These are phyloP conservation scores for Nematolebias whitei DNA, from an alignment of 2,113 vertebrate genomes.

Conservation along the genomic window DNA sequence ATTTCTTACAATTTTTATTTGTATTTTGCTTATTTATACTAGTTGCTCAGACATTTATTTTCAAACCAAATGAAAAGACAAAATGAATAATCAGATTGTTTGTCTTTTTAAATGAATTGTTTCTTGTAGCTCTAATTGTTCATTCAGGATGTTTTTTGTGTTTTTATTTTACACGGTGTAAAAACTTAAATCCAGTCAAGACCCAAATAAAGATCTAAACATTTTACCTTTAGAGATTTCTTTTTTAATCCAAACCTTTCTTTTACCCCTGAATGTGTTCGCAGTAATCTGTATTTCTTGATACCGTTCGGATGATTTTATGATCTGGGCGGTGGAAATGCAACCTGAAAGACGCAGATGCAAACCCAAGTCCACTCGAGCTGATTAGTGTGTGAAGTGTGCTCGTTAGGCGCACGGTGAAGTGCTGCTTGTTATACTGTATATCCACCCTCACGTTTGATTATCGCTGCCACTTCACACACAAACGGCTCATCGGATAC, in stretches of 20 bases:
- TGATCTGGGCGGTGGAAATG: constrained; percentile 13
- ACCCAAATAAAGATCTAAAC: too few relatives aligned
- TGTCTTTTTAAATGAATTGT: background rate
- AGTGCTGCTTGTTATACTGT: constrained; percentile 59
- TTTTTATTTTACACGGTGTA: background rate
- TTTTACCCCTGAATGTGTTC: background rate
- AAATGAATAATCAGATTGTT: background rate
- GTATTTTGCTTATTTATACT: too few relatives aligned
- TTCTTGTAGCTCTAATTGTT: background rate
- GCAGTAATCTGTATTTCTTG: constrained; percentile 17
- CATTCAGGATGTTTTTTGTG: background rate
- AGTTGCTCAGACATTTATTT: too few relatives aligned
- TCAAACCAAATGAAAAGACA: too few relatives aligned
- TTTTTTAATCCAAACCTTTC: background rate
- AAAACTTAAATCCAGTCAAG: too few relatives aligned
- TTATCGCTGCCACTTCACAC: constrained; percentile 48
- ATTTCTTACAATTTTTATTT: too few relatives aligned
- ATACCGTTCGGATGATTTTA: constrained; percentile 40
- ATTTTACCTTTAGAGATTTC: too few relatives aligned
- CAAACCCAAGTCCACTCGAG: constrained; percentile 55
- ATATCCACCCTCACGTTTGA: constrained; percentile 59
- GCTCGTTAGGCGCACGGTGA: constrained; percentile 66
- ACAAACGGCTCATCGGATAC: constrained; percentile 39
- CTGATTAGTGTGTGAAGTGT: constrained; percentile 72
- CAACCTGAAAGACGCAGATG: constrained; percentile 27